These are phyloP conservation scores for Rhodophaea formosa DNA, from an alignment of 2,888 invertebrate species.

Conservation along the genomic window DNA sequence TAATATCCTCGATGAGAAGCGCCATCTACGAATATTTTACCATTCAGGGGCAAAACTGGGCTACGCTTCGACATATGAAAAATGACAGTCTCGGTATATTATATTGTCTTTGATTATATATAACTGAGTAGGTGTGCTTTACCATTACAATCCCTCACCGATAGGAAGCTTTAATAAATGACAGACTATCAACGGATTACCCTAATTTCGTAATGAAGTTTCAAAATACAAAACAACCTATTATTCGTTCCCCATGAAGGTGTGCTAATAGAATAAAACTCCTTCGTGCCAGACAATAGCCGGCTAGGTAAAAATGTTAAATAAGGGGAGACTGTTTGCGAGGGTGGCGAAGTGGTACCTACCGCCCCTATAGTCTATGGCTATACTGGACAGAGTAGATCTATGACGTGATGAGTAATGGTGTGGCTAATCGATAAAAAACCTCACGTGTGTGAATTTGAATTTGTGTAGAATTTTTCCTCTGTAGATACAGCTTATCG, in stretches of 20 bases:
- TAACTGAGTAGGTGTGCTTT: too few relatives aligned
- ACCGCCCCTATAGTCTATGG: neutral
- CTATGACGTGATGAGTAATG: slow-evolving; percentile 7
- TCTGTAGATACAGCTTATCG: too few relatives aligned
- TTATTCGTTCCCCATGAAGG: neutral
- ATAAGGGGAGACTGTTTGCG: slow-evolving; percentile 16
- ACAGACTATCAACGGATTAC: neutral
- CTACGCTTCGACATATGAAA: too few relatives aligned
- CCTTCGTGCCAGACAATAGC: slow-evolving; percentile 6
- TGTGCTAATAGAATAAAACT: slow-evolving; percentile 11
- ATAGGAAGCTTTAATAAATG: neutral
- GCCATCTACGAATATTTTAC: too few relatives aligned
- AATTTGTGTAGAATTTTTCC: neutral
- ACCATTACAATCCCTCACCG: too few relatives aligned
- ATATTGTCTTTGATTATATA: too few relatives aligned
- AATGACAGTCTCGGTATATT: too few relatives aligned
- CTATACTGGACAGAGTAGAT: neutral
- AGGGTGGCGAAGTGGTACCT: slow-evolving; percentile 25
- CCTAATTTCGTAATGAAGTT: neutral
- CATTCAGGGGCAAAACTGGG: too few relatives aligned
- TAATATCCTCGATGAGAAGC: too few relatives aligned
- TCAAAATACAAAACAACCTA: neutral
- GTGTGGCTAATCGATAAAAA: slow-evolving; percentile 1
- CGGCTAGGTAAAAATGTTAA: slow-evolving; percentile 15
- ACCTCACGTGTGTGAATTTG: neutral